These are phyloP conservation scores for Sakesphorus luctuosus DNA, from an alignment of 2,113 vertebrate genomes.

Conservation along the genomic window DNA sequence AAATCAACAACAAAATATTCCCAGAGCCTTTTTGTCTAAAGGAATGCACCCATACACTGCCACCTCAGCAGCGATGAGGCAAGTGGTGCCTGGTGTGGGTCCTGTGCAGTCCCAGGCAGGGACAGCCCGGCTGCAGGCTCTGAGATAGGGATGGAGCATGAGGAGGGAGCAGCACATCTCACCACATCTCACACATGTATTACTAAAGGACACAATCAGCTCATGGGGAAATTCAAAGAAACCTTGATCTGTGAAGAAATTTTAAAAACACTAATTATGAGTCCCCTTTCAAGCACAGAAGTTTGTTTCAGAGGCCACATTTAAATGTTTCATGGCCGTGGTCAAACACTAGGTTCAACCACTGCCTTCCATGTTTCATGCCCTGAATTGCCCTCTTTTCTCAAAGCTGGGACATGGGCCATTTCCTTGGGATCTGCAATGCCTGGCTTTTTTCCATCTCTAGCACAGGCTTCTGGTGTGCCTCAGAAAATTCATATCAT, in stretches of 20 bases:
- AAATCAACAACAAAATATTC: neutral
- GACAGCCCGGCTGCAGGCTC: neutral
- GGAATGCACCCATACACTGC: neutral
- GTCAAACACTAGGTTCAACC: neutral
- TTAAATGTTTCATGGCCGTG: neutral
- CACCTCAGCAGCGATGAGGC: rapidly evolving
- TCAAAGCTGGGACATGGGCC: neutral
- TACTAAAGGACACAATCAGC: neutral
- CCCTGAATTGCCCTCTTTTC: neutral
- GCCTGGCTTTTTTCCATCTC: neutral
- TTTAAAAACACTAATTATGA: too few species aligned
- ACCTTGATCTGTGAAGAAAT: neutral
- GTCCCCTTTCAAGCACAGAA: neutral
- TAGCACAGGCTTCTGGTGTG: neutral
- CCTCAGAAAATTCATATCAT: neutral
- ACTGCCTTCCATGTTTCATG: neutral
- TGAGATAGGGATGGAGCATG: neutral
- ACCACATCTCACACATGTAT: neutral
- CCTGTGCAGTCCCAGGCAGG: neutral
- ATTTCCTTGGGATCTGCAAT: neutral
- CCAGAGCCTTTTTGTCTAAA: neutral
- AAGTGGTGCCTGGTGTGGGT: neutral
- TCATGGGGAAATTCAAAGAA: neutral
- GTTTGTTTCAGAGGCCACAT: neutral
- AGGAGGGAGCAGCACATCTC: neutral